These are phyloP conservation scores for Anser brachyrhynchus DNA, from an alignment of 2,113 vertebrate species.

Conservation along the genomic window DNA sequence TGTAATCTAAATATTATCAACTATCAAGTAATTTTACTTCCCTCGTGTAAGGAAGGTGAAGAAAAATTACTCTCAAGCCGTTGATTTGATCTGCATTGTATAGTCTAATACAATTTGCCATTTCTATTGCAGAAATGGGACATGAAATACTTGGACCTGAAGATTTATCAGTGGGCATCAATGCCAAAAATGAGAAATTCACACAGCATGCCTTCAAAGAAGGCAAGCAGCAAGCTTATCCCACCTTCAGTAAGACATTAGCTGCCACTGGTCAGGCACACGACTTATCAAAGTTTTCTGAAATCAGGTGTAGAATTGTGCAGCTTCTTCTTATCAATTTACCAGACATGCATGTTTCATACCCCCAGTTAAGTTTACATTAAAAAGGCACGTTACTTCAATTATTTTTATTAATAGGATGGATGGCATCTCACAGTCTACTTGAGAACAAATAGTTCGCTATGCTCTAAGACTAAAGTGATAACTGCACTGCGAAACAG, in stretches of 20 bases:
- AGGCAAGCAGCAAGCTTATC: not conserved
- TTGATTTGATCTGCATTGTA: slow-evolving; percentile 15
- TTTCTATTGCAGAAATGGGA: slow-evolving; percentile 14
- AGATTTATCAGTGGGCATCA: slow-evolving; percentile 11
- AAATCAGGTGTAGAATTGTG: not conserved
- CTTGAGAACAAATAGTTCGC: not conserved
- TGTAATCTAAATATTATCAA: not conserved
- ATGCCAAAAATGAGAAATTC: not conserved
- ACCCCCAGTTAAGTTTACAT: not conserved
- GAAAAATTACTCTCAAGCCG: slow-evolving; percentile 22
- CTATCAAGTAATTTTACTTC: slow-evolving; percentile 31
- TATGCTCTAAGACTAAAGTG: not conserved
- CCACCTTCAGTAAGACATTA: not conserved
- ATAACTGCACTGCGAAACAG: not conserved
- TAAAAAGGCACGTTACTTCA: slow-evolving; percentile 11
- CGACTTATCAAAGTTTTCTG: not conserved
- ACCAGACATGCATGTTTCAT: not conserved
- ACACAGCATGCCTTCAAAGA: not conserved
- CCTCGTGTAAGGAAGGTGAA: not conserved
- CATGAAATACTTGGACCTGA: slow-evolving; percentile 26
- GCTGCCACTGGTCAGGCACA: not conserved
- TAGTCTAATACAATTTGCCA: slow-evolving; percentile 4
- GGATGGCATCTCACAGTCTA: not conserved
- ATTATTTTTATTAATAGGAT: not conserved
- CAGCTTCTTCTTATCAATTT: not conserved